These are phyloP conservation scores for Noctua fimbriata DNA, from an alignment of 2,888 invertebrate species.

Conservation along the genomic window DNA sequence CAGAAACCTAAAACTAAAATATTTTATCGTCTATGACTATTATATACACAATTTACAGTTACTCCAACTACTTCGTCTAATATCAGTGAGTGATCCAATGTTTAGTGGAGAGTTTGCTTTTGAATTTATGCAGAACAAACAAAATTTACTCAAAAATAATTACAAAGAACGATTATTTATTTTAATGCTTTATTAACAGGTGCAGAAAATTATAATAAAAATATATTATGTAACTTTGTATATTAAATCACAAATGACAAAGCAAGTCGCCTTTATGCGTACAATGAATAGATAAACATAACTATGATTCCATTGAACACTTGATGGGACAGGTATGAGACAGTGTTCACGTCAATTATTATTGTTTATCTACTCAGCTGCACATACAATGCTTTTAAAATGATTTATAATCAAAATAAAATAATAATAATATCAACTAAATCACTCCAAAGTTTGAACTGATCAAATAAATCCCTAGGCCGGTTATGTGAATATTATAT, in stretches of 20 bases:
- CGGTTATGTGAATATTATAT: conserved; percentile 38
- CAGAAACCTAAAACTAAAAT: conserved; percentile 79
- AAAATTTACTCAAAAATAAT: conserved; percentile 60
- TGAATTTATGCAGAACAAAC: conserved; percentile 43
- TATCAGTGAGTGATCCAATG: conserved; percentile 56
- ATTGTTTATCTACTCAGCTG: conserved; percentile 33
- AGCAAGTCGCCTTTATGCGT: conserved; percentile 52
- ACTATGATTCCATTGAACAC: conserved; percentile 9
- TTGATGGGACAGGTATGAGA: neutral
- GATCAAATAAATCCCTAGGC: conserved; percentile 40
- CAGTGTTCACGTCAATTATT: neutral
- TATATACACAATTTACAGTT: conserved; percentile 88
- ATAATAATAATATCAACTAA: conserved; percentile 47
- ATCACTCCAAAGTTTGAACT: conserved; percentile 57
- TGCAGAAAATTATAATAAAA: conserved; percentile 77
- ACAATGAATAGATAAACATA: conserved; percentile 21
- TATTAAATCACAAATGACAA: conserved; percentile 73
- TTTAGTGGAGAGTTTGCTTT: conserved; percentile 40
- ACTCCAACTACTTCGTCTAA: conserved; percentile 73
- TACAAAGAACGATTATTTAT: conserved; percentile 65
- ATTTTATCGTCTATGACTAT: conserved; percentile 81
- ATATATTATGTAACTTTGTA: conserved; percentile 78
- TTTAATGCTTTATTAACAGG: conserved; percentile 83
- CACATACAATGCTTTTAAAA: conserved; percentile 33
- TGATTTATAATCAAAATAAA: conserved; percentile 19